These are phyloP conservation scores for Chiloscyllium punctatum DNA, from an alignment of 2,797 vertebrate species.

Conservation along the genomic window DNA sequence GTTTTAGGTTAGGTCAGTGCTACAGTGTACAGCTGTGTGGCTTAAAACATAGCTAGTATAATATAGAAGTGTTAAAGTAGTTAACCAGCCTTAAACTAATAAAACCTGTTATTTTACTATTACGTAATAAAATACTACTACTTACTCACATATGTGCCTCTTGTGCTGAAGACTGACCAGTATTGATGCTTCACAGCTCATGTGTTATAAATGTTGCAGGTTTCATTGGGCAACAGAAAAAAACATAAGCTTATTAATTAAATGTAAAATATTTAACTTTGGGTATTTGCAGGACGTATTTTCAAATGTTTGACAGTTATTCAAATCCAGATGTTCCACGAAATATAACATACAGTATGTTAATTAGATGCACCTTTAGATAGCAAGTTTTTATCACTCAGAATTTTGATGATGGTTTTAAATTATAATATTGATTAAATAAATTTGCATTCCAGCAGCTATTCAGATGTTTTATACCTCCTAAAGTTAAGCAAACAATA, in stretches of 20 bases:
- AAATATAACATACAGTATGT: background rate
- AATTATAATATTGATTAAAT: background rate
- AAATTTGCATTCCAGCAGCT: background rate
- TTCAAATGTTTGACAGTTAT: slow-evolving; percentile 17
- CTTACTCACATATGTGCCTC: no score
- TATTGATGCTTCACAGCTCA: no score
- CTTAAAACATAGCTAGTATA: no score
- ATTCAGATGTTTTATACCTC: background rate
- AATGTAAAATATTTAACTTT: background rate
- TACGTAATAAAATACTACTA: no score
- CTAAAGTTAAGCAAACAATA: background rate
- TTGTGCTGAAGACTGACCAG: no score
- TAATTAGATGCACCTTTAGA: background rate
- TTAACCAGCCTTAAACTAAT: no score
- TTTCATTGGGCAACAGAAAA: background rate
- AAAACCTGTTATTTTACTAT: no score
- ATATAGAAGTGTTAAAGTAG: no score
- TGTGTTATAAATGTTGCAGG: background rate
- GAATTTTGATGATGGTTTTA: background rate
- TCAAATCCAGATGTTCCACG: background rate
- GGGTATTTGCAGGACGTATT: background rate
- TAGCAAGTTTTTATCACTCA: background rate
- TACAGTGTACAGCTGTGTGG: no score
- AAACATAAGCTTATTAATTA: background rate
- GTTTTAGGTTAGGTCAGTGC: no score